Evolutionary conservation across 2,888 invertebrate genomes (phyloP), one percentile per base, ranked within the genome.

Genomic region (Onthophagus sagittarius): DNA sequence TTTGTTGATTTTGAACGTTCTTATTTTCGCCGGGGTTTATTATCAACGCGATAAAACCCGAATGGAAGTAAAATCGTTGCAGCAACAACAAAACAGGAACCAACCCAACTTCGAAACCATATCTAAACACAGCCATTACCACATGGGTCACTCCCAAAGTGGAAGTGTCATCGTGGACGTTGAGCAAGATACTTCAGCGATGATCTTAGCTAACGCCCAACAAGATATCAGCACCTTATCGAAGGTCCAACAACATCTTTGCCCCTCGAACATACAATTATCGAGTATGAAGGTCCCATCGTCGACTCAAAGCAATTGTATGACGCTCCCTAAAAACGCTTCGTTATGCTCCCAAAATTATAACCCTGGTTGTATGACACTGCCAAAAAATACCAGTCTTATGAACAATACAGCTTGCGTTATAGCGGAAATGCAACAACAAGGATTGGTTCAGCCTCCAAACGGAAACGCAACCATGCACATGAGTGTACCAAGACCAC

Each of bases 1-100:
- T 0, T 86, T 95, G 72, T 87, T 95, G 71, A 93, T 94, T 78
- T 87, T 95, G 33, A 95, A 95, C 85, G 92, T 94, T 71, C 86
- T 95, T 63, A 93, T 95, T 80, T 94, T 94, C 82, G 94, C 94
- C 71, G 94, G 94, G 1, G 93, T 95, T 6, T 95, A 94, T 84
- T 94, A 94, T 83, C 94, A 95, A 83, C 84, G 92, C 71, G 92
- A 92, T 81, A 93, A 93, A 85, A 92, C 93, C 70, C 87, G 92
- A 77, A 88, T 93, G 80, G 94, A 94, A 84, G 94, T 93, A 67
- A 94, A 94, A 84, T 89, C 88, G 69, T 84, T 91, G 74, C 94
- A 94, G 82, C 93, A 93, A 81, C 93, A 93, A 82, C 92, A 93
- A 80, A 90, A 91, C 79, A 89, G 92, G 78, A 92, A 88, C 79